Base-by-base conservation (phyloP, 1,140 invertebrate species). In the Zaprionus tsacasi region DNA sequence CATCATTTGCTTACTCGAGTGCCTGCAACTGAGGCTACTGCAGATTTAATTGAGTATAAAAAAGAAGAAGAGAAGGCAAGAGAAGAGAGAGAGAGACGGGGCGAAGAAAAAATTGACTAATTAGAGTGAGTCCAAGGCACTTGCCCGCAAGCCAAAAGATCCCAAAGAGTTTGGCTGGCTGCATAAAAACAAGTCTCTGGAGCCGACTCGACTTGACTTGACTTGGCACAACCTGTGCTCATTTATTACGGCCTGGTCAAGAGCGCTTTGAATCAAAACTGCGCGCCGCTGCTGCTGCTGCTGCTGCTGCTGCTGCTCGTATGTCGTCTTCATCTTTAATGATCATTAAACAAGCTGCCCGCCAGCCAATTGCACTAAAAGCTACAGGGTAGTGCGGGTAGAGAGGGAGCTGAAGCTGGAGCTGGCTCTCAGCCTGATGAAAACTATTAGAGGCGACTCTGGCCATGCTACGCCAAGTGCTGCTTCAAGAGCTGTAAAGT, bases 321-420 rank as follows among this genome's bases (percentile, higher is more conserved):
- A 73, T 87, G 83, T 87, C 83, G 80, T 87, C 83, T 87, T 87
- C 80, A 82, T 77, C 76, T 83, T 89, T 87, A 88, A 88, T 89
- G 83, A 88, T 88, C 83, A 88, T 88, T 88, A 88, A 89, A 89
- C 81, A 81, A 81, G 78, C 85, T 89, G 75, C 60, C 81, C 89
- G 85, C 85, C 85, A 88, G 85, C 85, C 85, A 88, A 88, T 88
- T 89, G 85, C 81, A 85, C 85, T 88, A 88, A 88, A 81, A 88
- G 85, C 85, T 72, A 80, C 77, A 79, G 69, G 82, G 48, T 30
- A 30, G 10, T 35, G 33, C 10, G 59, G 59, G 8, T 12, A 10
- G 6, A 10, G 35, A 10, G n/a, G 56, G 38, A 33, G 60, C 64
- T 35, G 36, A 2, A 35, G 36, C 40, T 6, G 38, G 12, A 13